A percentile compares a stretch with the other conserved stretches of the same genome.
These are phyloP conservation scores for Notechis scutatus DNA, from an alignment of 2,113 vertebrate species.

Conservation along the genomic window DNA sequence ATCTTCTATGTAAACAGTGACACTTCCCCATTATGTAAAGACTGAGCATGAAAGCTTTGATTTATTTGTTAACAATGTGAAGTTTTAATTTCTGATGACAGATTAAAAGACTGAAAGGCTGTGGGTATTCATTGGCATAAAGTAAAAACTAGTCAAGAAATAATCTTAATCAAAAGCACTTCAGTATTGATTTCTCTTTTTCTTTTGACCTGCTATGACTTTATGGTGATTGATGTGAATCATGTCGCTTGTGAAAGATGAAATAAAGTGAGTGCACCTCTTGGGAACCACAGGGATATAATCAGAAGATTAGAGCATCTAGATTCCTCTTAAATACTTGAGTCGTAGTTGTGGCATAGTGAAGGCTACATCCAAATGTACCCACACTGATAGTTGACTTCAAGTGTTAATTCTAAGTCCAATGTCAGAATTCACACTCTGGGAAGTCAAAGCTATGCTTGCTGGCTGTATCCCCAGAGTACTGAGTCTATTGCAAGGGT, in stretches of 20 bases:
- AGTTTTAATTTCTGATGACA: background rate
- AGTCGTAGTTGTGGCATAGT: background rate
- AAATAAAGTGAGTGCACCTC: conserved; percentile 35
- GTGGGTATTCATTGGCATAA: background rate
- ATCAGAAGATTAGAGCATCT: background rate
- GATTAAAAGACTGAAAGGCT: fast-evolving
- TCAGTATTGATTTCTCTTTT: background rate
- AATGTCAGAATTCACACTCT: background rate
- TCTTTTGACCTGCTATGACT: conserved; percentile 24
- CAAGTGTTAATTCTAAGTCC: background rate
- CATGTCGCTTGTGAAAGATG: conserved; percentile 12
- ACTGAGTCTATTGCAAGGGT: background rate
- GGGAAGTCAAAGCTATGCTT: background rate
- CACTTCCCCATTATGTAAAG: background rate
- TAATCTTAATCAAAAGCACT: background rate
- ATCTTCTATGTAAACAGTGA: background rate
- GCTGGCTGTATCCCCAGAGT: background rate
- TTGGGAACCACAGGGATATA: background rate
- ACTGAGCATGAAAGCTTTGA: background rate
- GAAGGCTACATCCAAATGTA: background rate
- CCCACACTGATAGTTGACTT: background rate
- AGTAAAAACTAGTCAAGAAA: background rate
- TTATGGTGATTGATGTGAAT: conserved; percentile 22
- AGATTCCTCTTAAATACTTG: background rate
- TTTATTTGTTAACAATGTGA: background rate